Base-by-base conservation (phyloP, 2,113 vertebrate genomes). In the Hippotragus niger region DNA sequence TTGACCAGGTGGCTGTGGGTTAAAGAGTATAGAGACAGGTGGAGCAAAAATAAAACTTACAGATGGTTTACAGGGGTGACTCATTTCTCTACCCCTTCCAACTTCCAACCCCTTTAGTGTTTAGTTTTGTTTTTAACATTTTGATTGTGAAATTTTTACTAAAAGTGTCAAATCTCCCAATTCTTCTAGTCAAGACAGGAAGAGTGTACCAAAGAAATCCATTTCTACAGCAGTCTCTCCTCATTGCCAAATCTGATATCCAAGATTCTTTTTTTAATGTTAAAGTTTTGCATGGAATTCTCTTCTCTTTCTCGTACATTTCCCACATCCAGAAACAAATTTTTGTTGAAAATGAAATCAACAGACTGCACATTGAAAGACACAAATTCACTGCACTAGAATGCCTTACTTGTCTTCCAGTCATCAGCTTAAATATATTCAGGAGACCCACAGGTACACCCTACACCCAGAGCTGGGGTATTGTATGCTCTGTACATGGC, bases 31-130 rank as follows among this genome's bases (percentile, higher is more conserved):
- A 76, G 85, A 40, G 13, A 43, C 82, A 92, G 93, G 88, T 88
- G 55, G 21, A 50, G 80, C 84, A 86, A 94, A 86, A 91, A 91
- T 67, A 94, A 89, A 93, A 84, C 55, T 29, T 33, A 89, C 93
- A 97, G 95, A 93, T 94, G 94, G 67, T 33, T 78, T 91, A 78
- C 8, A 80, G 36, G 14, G 16, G 55, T 91, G 96, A 93, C 91
- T 97, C 92, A 95, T 93, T 23, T 95, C 86, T 92, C 95, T 85
- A 76, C 10, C 14, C 43, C 52, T 36, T 47, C 50, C 81, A 83
- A 55, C 13, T 83, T 55, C 10, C 36, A 83, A 58, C 40, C 71
- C 25, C 31, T 94, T 88, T 55, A 55, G 14, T 52, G 67, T 40
- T 29, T 53, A 33, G 19, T 17, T 27, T 76, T 83, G 19, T 91